Base-by-base conservation (phyloP, 2,113 vertebrate species). In the Holacanthus passer region DNA sequence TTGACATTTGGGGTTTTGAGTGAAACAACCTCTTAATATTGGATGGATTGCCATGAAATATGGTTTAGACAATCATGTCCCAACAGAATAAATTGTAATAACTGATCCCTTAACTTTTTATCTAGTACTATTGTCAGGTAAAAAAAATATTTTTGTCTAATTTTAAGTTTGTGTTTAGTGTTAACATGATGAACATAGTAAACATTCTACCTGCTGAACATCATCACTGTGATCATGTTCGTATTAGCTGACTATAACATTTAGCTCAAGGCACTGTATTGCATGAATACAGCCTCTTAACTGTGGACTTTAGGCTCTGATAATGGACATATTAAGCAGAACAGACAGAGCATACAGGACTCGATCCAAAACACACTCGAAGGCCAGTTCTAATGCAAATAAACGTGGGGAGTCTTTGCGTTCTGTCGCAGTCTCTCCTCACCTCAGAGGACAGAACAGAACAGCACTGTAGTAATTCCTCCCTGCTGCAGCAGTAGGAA, bases 391-490 rank as follows among this genome's bases (percentile, higher is more conserved):
- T 45, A 41, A 77, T 72, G 47, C 32, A 31, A 79, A 55, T 73
- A 43, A 41, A 11, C 39, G 8, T 45, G 24, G 50, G 16, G 71
- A 66, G 20, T 29, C 16, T 52, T 65, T 74, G 27, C 69, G 74
- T 73, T 86, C 41, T 74, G 29, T 32, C 37, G 66, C 60, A 37
- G 37, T 87, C 53, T 74, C 64, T 87, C 87, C 64, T 53, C 77
- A 89, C 62, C 63, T 81, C 69, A 14, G 35, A 60, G 45, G 32
- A 35, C 65, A 68, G 85, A 85, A 78, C 83, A 91, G 82, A 67
- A 73, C 58, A 53, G 66, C 63, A 77, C 41, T 88, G 76, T 83
- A 74, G 84, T 75, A 24, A 83, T 87, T 74, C 73, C 66, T 77
- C 63, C 50, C 59, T 9, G 8, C 63, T 73, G 79, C 56, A 83